phyloP scores from a whole-genome alignment of 1,140 invertebrate genomes.

The Heliothis virescens region DNA sequence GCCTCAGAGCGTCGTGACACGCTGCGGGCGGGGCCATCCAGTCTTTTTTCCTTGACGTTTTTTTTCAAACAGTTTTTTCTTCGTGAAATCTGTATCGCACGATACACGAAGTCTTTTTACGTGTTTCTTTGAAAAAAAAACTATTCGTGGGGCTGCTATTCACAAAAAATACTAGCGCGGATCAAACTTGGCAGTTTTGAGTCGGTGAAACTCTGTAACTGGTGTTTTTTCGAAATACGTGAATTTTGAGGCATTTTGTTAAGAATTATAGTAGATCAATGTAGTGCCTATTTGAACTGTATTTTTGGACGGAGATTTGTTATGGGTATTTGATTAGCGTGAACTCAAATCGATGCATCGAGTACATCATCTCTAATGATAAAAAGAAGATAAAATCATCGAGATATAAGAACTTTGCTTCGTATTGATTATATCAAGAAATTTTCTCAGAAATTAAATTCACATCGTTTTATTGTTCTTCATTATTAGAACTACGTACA shows the following conservation, averaged over 20 bases:
- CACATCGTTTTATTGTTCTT: no score
- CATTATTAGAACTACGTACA: no score
- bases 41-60: constrained; percentile 55
- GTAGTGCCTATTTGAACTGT: not conserved
- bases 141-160: constrained; percentile 44
- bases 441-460: no score
- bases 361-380: not conserved
- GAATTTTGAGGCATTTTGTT: constrained; percentile 3
- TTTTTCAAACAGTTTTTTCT: constrained; percentile 63
- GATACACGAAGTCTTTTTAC: constrained; percentile 66
- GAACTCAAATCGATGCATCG: not conserved
- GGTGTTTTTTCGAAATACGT: constrained; percentile 11
- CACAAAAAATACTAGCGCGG: constrained; percentile 32
- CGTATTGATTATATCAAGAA: no score
- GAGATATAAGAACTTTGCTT: no score
- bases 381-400: not conserved
- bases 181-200: constrained; percentile 17
- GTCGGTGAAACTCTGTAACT: constrained; percentile 1
- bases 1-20: constrained; percentile 54
- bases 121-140: constrained; percentile 54
- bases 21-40: constrained; percentile 59
- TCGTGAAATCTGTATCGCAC: constrained; percentile 76
- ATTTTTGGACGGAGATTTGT: not conserved
- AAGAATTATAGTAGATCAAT: not conserved
- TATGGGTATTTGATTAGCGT: not conserved